These are phyloP conservation scores for Notechis scutatus DNA, from an alignment of 2,113 vertebrate species.

Conservation along the genomic window DNA sequence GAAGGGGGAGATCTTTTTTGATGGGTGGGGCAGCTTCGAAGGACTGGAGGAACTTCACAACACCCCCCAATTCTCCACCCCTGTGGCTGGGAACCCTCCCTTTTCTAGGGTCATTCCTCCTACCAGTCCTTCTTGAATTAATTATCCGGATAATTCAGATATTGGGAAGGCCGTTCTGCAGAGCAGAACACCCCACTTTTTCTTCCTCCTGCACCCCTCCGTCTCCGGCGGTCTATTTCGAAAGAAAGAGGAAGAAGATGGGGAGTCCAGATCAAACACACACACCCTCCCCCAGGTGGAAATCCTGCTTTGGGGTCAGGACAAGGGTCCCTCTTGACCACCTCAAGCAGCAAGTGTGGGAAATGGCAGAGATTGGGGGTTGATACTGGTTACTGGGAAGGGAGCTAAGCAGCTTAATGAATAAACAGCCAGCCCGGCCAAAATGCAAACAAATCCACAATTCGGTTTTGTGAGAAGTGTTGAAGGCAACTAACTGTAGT, in stretches of 20 bases:
- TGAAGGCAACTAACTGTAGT: background rate
- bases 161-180: background rate
- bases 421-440: background rate
- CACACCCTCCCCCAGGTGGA: background rate
- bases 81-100: background rate
- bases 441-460: background rate
- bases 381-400: background rate
- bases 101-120: background rate
- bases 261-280: background rate
- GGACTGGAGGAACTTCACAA: background rate
- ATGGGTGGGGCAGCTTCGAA: background rate
- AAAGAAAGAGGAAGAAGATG: background rate
- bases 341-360: background rate
- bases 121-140: background rate
- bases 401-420: background rate
- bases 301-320: background rate
- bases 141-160: background rate
- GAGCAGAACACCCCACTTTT: background rate
- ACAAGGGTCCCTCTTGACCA: background rate
- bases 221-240: background rate
- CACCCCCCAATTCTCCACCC: background rate
- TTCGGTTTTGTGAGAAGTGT: background rate
- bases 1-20: background rate
- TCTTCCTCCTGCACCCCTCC: no score
- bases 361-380: background rate